phyloP scores from a whole-genome alignment of 1,140 invertebrate genomes.

The Frieseomelitta varia region DNA sequence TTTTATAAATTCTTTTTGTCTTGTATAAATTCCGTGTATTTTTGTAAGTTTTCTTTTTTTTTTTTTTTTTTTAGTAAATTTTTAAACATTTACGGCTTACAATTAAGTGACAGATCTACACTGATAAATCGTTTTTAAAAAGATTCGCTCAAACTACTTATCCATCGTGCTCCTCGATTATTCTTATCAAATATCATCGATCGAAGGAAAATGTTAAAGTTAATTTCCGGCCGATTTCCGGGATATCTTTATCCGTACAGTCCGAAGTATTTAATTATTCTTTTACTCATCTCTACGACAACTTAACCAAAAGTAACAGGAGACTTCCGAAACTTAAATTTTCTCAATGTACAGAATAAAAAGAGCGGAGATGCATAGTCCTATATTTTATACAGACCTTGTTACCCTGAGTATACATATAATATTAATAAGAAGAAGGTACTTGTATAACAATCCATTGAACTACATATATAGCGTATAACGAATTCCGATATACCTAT shows the following conservation, averaged over 20 bases:
- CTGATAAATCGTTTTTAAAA: neutral
- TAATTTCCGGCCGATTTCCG: neutral
- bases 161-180: neutral
- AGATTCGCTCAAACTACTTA: neutral
- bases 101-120: too few relatives aligned
- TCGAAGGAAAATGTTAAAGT: constrained; percentile 13
- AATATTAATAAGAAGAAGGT: neutral
- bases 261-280: neutral
- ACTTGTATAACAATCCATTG: neutral
- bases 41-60: too few relatives aligned
- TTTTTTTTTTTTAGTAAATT: too few relatives aligned
- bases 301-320: neutral
- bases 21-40: too few relatives aligned
- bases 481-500: neutral
- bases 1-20: too few relatives aligned
- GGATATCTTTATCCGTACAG: neutral
- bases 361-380: neutral
- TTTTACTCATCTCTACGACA: too few relatives aligned
- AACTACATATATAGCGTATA: neutral
- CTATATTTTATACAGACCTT: constrained; percentile 35
- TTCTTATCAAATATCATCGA: neutral
- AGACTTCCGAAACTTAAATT: neutral
- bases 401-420: constrained; percentile 10
- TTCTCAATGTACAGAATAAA: neutral
- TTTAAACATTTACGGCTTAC: too few relatives aligned